These are phyloP conservation scores for Phalacrocorax aristotelis DNA, from an alignment of 2,113 vertebrate species.

Conservation along the genomic window DNA sequence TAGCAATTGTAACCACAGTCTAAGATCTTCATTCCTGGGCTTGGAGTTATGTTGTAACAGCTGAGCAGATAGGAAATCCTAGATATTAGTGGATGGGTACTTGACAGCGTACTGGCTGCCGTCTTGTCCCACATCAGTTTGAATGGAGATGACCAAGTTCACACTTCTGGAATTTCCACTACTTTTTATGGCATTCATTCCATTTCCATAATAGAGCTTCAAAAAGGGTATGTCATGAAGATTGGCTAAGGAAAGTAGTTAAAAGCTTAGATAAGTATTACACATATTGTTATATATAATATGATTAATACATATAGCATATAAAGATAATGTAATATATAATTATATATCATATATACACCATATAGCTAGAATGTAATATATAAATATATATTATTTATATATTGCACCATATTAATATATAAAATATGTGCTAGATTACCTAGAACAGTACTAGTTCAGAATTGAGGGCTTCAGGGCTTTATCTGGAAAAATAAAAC, in stretches of 20 bases:
- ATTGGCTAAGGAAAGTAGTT: neutral
- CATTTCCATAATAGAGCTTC: neutral
- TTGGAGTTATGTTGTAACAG: neutral
- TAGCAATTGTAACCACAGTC: conserved; percentile 46
- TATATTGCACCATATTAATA: neutral
- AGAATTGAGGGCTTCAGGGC: neutral
- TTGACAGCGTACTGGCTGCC: neutral
- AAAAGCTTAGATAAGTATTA: neutral
- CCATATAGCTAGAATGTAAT: neutral
- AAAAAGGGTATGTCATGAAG: neutral
- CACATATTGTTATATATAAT: no score
- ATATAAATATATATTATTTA: neutral
- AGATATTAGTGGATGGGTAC: neutral
- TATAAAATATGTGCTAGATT: neutral
- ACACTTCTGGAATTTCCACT: neutral
- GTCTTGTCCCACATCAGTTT: neutral
- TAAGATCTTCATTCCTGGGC: neutral
- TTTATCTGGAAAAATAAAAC: neutral
- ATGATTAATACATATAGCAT: neutral
- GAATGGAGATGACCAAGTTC: neutral
- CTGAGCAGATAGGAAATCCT: neutral
- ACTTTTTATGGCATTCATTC: neutral
- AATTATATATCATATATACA: no score
- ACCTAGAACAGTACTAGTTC: neutral
- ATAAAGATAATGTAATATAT: neutral